phyloP scores from a whole-genome alignment of 2,797 vertebrate species.

The Chrosomus eos region DNA sequence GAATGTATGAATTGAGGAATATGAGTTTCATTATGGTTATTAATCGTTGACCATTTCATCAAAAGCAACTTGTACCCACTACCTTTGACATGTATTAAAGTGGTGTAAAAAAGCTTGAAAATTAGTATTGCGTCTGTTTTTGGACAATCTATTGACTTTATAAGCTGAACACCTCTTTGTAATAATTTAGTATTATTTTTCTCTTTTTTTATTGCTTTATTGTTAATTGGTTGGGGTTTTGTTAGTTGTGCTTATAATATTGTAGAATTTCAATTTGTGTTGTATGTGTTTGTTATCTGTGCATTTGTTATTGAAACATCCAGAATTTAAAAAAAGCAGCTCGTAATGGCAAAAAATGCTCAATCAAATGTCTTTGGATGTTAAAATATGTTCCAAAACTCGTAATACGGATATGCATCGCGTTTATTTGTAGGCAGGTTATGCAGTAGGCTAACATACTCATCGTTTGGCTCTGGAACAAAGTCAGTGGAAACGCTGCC shows the following conservation, averaged over 20 bases:
- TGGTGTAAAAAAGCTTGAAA: neutral
- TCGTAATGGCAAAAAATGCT: neutral
- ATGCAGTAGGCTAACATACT: conserved; percentile 12
- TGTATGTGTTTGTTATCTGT: neutral
- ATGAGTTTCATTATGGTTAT: neutral
- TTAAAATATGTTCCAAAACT: neutral
- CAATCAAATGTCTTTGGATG: neutral
- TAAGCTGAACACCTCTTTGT: neutral
- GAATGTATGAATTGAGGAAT: neutral
- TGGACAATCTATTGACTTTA: neutral
- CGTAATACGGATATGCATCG: neutral
- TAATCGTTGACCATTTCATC: neutral
- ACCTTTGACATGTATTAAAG: neutral
- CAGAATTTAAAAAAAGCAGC: neutral
- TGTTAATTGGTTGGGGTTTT: neutral
- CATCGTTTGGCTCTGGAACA: conserved; percentile 5
- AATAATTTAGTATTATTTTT: neutral
- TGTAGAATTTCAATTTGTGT: neutral
- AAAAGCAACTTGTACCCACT: neutral
- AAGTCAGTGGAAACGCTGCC: neutral
- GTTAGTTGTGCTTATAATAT: neutral
- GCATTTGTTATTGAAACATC: neutral
- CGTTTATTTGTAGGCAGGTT: conserved; percentile 5
- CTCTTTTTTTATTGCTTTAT: neutral
- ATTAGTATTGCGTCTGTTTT: neutral